phyloP scores from a whole-genome alignment of 2,113 vertebrate genomes.

The Hyaena hyaena region DNA sequence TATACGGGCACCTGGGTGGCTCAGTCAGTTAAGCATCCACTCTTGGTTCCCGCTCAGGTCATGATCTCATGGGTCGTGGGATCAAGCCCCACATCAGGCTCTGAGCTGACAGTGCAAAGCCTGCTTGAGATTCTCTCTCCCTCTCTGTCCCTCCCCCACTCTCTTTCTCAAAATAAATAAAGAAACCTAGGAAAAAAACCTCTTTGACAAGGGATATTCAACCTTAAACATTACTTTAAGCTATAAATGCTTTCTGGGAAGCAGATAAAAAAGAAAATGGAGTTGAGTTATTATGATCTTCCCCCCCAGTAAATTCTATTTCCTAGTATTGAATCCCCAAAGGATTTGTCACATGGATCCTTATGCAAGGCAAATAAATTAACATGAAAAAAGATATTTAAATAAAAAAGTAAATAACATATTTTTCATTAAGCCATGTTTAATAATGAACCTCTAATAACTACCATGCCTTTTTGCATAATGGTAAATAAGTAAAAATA shows the following conservation, averaged over 20 bases:
- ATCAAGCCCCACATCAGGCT: no score
- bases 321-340: neutral
- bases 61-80: no score
- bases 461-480: neutral
- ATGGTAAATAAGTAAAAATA: neutral
- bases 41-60: no score
- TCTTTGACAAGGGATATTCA: neutral
- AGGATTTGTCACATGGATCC: neutral
- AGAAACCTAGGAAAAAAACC: neutral
- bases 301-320: neutral
- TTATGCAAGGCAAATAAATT: conserved; percentile 11
- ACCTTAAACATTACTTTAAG: neutral
- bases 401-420: neutral
- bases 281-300: neutral
- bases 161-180: no score
- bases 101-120: no score
- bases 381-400: neutral
- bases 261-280: neutral
- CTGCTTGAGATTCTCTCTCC: no score
- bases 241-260: neutral
- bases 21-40: no score
- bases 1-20: neutral
- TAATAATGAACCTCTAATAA: neutral
- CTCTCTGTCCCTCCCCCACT: no score
- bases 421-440: conserved; percentile 1